phyloP scores from a whole-genome alignment of 2,797 vertebrate species.

The Masticophis lateralis region DNA sequence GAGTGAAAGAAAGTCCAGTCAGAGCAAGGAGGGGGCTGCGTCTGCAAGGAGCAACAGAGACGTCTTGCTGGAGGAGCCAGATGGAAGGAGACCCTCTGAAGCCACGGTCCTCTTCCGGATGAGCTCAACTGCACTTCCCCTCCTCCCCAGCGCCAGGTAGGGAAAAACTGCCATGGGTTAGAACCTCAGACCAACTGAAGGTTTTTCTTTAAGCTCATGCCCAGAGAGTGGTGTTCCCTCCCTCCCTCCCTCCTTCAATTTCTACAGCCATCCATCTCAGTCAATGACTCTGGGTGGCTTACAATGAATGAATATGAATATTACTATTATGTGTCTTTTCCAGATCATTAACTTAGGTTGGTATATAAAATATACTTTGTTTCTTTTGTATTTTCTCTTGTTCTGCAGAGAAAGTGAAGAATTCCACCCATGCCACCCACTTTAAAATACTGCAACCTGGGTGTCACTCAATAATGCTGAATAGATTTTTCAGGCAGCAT shows the following conservation, averaged over 20 bases:
- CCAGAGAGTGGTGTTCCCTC: not conserved
- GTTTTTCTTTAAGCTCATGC: not conserved
- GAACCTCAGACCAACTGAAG: not conserved
- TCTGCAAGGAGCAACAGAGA: not conserved
- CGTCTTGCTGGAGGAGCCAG: not conserved
- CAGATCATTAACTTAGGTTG: not conserved
- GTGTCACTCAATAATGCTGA: not conserved
- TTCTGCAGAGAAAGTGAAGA: not conserved
- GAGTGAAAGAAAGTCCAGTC: not conserved
- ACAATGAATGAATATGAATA: not conserved
- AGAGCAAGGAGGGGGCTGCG: not conserved
- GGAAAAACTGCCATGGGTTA: not conserved
- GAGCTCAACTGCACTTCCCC: not conserved
- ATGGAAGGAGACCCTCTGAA: not conserved
- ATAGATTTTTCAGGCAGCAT: not conserved
- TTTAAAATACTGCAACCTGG: not conserved
- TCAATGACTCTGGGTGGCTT: not conserved
- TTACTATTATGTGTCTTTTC: not conserved
- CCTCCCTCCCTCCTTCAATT: not conserved
- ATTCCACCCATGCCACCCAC: not conserved
- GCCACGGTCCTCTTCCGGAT: too few relatives aligned
- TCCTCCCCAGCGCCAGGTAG: not conserved
- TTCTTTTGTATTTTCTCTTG: not conserved
- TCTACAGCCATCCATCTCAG: not conserved
- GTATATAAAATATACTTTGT: not conserved